Percentiles rank a stretch among this genome's conserved stretches.
These are phyloP conservation scores for Lycopodina hypogea DNA, from an alignment of 37 sponge, comb jelly and placozoan species.

Conservation along the genomic window DNA sequence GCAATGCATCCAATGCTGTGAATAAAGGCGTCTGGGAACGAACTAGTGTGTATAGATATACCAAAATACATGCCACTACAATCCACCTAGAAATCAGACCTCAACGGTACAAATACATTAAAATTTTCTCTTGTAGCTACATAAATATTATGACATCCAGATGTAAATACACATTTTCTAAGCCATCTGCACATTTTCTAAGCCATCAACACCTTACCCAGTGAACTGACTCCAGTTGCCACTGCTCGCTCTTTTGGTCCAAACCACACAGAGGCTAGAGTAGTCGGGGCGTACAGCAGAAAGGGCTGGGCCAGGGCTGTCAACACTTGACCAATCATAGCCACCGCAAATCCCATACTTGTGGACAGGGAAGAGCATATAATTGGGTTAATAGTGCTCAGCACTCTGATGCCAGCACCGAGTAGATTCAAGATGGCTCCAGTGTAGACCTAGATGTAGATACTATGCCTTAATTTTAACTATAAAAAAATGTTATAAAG, in stretches of 20 bases:
- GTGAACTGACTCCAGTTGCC: slow-evolving; percentile 39
- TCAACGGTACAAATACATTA: too few species aligned
- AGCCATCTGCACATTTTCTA: too few species aligned
- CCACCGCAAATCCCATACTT: slow-evolving; percentile 36
- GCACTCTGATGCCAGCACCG: slow-evolving; percentile 51
- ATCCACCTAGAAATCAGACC: too few species aligned
- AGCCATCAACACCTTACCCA: too few species aligned
- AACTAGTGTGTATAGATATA: too few species aligned
- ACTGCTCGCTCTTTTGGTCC: slow-evolving; percentile 76
- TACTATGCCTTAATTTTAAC: not conserved
- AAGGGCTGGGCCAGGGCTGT: slow-evolving; percentile 83
- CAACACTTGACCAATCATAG: slow-evolving; percentile 71
- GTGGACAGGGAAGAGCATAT: slow-evolving; percentile 26
- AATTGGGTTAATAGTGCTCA: slow-evolving; percentile 48
- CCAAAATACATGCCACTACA: too few species aligned
- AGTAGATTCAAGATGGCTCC: slow-evolving; percentile 63
- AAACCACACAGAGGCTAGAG: slow-evolving; percentile 85
- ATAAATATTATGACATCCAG: too few species aligned
- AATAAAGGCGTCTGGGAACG: too few species aligned
- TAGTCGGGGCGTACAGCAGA: slow-evolving; percentile 74
- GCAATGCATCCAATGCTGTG: too few species aligned
- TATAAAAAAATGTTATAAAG: not conserved
- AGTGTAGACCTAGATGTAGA: slow-evolving; percentile 23
- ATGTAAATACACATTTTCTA: too few species aligned
- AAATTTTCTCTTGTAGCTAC: too few species aligned